A percentile compares a stretch with the other conserved stretches of the same genome.
Conservation (phyloP, 2,888 invertebrate genomes). For the Trichopria drosophilae region DNA sequence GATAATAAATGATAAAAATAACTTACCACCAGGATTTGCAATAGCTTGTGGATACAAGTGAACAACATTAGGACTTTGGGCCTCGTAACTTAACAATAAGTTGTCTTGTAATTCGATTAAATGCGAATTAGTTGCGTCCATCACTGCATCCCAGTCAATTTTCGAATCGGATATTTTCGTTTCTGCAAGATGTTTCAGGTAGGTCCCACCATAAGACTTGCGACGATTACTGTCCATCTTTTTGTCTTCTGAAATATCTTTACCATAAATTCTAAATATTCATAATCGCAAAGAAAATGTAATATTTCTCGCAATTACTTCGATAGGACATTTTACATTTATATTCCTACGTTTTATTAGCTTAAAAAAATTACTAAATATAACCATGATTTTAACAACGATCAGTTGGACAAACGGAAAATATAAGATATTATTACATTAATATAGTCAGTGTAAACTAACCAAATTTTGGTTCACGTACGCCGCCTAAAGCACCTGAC, state of each 20-base stretch:
- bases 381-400: too few relatives aligned
- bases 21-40: conserved; percentile 52
- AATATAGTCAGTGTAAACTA: conserved; percentile 37
- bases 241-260: conserved; percentile 43
- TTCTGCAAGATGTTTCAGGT: conserved; percentile 47
- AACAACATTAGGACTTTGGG: conserved; percentile 65
- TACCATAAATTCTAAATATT: background rate
- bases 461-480: conserved; percentile 53
- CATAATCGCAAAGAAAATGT: background rate
- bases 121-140: conserved; percentile 61
- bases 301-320: too few relatives aligned
- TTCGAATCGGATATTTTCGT: conserved; percentile 56
- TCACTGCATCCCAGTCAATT: conserved; percentile 67
- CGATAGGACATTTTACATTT: too few relatives aligned
- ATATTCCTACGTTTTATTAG: background rate
- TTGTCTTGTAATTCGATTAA: conserved; percentile 66
- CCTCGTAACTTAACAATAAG: conserved; percentile 65
- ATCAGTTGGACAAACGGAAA: too few relatives aligned
- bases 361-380: conserved; percentile 2
- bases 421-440: conserved; percentile 1
- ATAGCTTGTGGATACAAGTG: conserved; percentile 60
- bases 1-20: background rate
- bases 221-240: conserved; percentile 49
- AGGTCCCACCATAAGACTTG: conserved; percentile 52
- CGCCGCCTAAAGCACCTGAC: conserved; percentile 51